Conservation (phyloP, 2,888 invertebrate species). For the Seladonia tumulorum region DNA sequence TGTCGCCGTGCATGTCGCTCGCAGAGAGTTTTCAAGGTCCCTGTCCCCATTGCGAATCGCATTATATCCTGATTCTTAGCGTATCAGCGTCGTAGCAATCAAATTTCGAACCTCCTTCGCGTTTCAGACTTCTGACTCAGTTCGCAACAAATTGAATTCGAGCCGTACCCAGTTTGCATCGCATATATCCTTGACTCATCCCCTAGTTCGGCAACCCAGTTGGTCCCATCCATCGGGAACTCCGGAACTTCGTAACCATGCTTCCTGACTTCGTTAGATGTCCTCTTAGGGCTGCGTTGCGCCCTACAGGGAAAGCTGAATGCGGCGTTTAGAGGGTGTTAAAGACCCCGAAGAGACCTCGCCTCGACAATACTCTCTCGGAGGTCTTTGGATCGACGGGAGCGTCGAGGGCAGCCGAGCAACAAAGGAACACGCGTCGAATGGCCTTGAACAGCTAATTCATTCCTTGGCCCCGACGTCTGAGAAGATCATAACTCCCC, state of each 20-base stretch:
- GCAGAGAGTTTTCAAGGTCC: background rate
- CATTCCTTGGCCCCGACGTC: background rate
- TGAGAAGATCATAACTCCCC: conserved; percentile 15
- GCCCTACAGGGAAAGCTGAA: background rate
- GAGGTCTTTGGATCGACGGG: background rate
- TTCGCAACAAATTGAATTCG: background rate
- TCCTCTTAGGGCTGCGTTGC: background rate
- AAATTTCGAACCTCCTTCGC: background rate
- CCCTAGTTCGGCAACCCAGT: background rate
- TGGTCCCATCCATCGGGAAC: background rate
- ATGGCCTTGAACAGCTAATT: conserved; percentile 19
- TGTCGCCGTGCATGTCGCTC: background rate
- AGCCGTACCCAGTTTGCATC: background rate
- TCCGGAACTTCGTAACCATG: conserved; percentile 4
- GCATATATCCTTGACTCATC: background rate
- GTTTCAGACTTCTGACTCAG: background rate
- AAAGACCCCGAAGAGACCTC: background rate
- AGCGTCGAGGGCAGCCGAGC: background rate
- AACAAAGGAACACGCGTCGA: background rate
- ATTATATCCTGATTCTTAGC: background rate
- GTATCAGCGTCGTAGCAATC: background rate
- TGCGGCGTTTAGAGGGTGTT: background rate
- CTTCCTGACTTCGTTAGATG: background rate
- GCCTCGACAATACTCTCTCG: background rate
- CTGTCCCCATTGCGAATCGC: background rate